Conservation (phyloP, 2,113 vertebrate species). For the Glaucidium brasilianum region DNA sequence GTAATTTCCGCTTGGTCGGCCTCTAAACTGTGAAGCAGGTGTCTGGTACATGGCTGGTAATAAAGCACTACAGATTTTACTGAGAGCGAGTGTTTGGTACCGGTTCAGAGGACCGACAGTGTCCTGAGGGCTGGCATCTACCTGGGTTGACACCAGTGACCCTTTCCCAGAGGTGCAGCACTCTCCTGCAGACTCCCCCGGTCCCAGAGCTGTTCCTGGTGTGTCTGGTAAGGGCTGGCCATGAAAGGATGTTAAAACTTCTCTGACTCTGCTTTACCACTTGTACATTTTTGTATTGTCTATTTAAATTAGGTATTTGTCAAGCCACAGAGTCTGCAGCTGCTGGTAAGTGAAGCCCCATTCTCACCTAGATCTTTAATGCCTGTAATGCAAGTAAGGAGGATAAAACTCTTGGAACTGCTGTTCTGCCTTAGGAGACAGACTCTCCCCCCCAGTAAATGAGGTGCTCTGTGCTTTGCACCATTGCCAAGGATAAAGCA, state of each 20-base stretch:
- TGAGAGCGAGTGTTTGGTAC: neutral
- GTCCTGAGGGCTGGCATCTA: neutral
- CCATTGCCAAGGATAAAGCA: neutral
- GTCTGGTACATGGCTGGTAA: rapidly evolving
- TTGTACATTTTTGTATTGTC: neutral
- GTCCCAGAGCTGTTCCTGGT: neutral
- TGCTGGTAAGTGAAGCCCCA: neutral
- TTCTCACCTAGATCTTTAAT: neutral
- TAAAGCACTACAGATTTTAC: too few relatives aligned
- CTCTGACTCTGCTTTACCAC: neutral
- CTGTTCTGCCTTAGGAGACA: neutral
- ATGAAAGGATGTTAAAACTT: neutral
- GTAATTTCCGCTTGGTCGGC: neutral
- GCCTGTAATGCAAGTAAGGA: neutral
- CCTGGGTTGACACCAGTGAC: neutral
- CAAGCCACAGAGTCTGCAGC: neutral
- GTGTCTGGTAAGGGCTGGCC: neutral
- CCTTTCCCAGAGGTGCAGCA: neutral
- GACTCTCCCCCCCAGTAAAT: neutral
- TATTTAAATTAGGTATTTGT: neutral
- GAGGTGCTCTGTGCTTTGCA: neutral
- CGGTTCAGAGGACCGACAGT: neutral
- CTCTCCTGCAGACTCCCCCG: neutral
- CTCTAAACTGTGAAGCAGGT: rapidly evolving
- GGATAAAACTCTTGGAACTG: neutral